Percentiles rank a stretch among this genome's conserved stretches.
These are phyloP conservation scores for Lutra lutra DNA, from an alignment of 2,797 vertebrate species.

Conservation along the genomic window DNA sequence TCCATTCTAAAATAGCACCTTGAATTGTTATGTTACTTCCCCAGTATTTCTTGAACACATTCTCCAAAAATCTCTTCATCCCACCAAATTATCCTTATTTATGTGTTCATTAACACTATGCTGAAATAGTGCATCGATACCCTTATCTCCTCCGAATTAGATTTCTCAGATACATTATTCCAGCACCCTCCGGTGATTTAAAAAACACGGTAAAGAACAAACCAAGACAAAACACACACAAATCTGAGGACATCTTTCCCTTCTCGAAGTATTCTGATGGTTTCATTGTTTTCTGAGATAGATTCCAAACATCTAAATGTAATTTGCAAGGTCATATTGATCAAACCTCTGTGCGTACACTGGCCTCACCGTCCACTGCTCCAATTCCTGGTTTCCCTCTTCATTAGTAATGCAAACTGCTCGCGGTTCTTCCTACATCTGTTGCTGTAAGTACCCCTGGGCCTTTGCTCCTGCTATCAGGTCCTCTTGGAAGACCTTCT, in stretches of 20 bases:
- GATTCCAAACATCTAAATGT: neutral
- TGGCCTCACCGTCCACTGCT: neutral
- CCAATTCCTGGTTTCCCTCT: neutral
- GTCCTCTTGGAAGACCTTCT: too few relatives aligned
- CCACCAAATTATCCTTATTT: neutral
- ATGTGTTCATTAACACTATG: neutral
- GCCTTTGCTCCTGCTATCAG: neutral
- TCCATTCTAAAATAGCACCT: neutral
- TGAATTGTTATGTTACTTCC: neutral
- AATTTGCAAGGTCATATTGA: neutral
- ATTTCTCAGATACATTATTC: neutral
- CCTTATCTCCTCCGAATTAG: neutral
- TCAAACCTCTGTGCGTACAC: accelerated
- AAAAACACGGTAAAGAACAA: neutral
- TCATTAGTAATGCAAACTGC: neutral
- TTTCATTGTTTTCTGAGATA: neutral
- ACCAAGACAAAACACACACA: neutral
- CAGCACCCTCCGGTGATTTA: neutral
- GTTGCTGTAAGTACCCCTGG: neutral
- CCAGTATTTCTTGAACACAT: neutral
- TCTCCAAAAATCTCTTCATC: neutral
- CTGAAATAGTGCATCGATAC: neutral
- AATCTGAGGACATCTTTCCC: neutral
- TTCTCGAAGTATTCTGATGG: neutral
- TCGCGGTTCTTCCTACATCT: too few relatives aligned